phyloP scores from a whole-genome alignment of 2,888 invertebrate species.

The Temnothorax rugatulus region DNA sequence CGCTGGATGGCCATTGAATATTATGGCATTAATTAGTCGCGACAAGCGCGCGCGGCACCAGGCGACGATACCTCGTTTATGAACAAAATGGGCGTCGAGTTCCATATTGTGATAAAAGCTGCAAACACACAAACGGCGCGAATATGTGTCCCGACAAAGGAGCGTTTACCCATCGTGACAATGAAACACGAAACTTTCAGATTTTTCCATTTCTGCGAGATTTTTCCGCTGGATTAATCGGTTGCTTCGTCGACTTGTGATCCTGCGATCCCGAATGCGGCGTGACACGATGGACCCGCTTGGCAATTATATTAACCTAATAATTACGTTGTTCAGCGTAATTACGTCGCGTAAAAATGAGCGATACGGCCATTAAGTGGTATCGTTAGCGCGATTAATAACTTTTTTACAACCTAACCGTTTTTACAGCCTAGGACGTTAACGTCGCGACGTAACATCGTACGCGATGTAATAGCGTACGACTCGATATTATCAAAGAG shows the following conservation, averaged over 20 bases:
- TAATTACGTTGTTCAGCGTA: constrained; percentile 29
- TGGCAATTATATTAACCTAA: constrained; percentile 30
- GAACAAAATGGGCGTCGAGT: constrained; percentile 41
- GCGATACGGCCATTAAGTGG: constrained; percentile 31
- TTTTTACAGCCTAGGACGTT: constrained; percentile 17
- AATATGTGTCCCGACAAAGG: not conserved
- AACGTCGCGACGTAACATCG: constrained; percentile 30
- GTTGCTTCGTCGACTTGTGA: not conserved
- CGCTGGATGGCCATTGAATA: constrained; percentile 50
- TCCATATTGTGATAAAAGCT: constrained; percentile 30
- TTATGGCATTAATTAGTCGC: constrained; percentile 63
- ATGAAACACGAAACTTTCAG: constrained; percentile 6
- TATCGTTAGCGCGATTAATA: constrained; percentile 46
- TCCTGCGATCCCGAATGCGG: not conserved
- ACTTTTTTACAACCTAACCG: constrained; percentile 34
- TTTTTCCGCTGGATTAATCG: constrained; percentile 8
- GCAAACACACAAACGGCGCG: not conserved
- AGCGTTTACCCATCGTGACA: not conserved
- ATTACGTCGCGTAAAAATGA: constrained; percentile 33
- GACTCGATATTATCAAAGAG: constrained; percentile 43
- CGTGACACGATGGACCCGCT: not conserved
- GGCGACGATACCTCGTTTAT: constrained; percentile 25
- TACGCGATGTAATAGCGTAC: not conserved
- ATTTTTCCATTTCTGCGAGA: not conserved
- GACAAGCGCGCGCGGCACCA: constrained; percentile 26